Evolutionary conservation across 2,888 invertebrate species (phyloP).

Genomic region (Elegia similella): DNA sequence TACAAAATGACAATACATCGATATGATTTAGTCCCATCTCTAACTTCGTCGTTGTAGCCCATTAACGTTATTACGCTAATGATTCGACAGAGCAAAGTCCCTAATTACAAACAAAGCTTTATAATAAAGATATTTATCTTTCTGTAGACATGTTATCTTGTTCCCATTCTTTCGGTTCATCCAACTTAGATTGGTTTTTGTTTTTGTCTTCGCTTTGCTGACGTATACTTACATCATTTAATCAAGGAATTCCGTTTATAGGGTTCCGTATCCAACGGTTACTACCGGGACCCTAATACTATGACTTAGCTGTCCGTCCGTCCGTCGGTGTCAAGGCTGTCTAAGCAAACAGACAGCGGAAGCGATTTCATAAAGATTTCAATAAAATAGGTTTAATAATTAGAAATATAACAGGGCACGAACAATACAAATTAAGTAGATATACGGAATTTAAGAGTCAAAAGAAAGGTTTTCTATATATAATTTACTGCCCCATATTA

Average conservation of each 20-base stretch:
- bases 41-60: conserved; percentile 36
- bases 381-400: no score
- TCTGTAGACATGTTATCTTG: conserved; percentile 4
- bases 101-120: conserved; percentile 75
- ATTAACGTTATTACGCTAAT: conserved; percentile 75
- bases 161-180: conserved; percentile 17
- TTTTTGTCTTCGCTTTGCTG: neutral
- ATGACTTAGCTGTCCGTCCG: no score
- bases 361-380: no score
- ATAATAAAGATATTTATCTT: conserved; percentile 67
- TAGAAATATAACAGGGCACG: no score
- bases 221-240: neutral
- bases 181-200: conserved; percentile 7
- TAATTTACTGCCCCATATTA: no score
- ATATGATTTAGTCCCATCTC: conserved; percentile 31
- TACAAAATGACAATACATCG: neutral
- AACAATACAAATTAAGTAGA: no score
- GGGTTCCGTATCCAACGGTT: conserved; percentile 22
- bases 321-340: no score
- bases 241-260: no score
- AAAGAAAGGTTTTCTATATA: no score
- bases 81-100: conserved; percentile 56
- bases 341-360: no score
- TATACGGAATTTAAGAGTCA: no score
- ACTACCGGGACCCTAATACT: conserved; percentile 38